phyloP scores from a whole-genome alignment of 1,140 invertebrate genomes.

The Ooceraea biroi region DNA sequence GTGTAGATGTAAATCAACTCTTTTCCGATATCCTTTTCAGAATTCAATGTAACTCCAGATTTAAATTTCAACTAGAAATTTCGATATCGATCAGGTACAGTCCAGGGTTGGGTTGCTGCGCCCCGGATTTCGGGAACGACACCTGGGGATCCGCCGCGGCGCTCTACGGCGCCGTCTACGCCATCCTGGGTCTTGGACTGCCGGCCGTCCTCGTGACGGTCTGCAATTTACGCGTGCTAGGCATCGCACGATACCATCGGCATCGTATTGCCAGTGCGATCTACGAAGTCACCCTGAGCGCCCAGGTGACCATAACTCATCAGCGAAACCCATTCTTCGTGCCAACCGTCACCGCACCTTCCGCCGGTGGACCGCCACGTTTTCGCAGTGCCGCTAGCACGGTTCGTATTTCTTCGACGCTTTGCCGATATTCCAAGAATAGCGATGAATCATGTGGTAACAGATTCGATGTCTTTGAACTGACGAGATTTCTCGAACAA shows the following conservation, averaged over 20 bases:
- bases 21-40: too few relatives aligned
- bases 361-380: conserved; percentile 87
- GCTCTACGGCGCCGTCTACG: conserved; percentile 89
- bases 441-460: background rate
- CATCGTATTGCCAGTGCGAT: conserved; percentile 94
- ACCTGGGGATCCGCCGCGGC: conserved; percentile 84
- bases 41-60: too few relatives aligned
- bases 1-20: too few relatives aligned
- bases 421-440: background rate
- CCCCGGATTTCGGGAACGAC: conserved; percentile 89
- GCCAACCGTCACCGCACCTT: conserved; percentile 87
- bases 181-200: conserved; percentile 88
- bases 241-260: conserved; percentile 93
- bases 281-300: conserved; percentile 93
- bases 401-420: conserved; percentile 81
- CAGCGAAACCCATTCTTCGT: conserved; percentile 92
- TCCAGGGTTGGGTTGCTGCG: conserved; percentile 88
- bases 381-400: conserved; percentile 90
- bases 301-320: conserved; percentile 94
- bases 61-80: too few relatives aligned
- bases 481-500: background rate
- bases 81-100: conserved; percentile 82
- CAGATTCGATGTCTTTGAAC: background rate
- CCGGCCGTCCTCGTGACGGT: conserved; percentile 90
- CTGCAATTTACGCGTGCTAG: conserved; percentile 91